Evolutionary conservation across 2,113 vertebrate species (phyloP).

Genomic region (Chaetodon auriga): DNA sequence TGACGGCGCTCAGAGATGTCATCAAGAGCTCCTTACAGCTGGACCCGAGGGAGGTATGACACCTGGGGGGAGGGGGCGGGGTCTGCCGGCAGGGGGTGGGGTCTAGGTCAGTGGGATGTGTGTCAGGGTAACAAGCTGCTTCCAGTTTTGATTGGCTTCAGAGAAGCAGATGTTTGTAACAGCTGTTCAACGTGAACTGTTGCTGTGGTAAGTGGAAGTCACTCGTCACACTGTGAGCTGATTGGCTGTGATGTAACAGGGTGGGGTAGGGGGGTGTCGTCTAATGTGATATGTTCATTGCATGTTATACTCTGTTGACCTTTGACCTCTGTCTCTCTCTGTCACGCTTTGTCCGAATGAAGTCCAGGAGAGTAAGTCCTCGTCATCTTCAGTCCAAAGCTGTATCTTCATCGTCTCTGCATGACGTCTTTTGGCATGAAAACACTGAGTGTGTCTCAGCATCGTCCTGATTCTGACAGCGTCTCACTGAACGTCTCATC

Average conservation of each 20-base stretch:
- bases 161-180: too few relatives aligned
- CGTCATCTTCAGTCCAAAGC: not conserved
- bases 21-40: conserved; percentile 92
- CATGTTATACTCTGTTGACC: not conserved
- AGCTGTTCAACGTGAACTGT: too few relatives aligned
- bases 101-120: not conserved
- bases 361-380: conserved; percentile 36
- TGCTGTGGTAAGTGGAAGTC: not conserved
- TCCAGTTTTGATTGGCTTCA: too few relatives aligned
- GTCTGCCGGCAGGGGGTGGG: conserved; percentile 62
- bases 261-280: not conserved
- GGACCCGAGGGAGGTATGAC: conserved; percentile 91
- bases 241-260: not conserved
- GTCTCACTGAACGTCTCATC: too few relatives aligned
- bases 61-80: conserved; percentile 51
- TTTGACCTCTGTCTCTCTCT: conserved; percentile 11
- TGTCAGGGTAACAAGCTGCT: too few relatives aligned
- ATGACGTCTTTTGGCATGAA: not conserved
- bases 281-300: not conserved
- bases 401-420: not conserved
- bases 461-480: too few relatives aligned
- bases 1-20: conserved; percentile 91
- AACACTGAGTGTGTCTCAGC: not conserved
- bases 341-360: not conserved
- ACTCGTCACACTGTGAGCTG: not conserved